Evolutionary conservation across 2,888 invertebrate genomes (phyloP).

Genomic region (Gymnocheta viridis): DNA sequence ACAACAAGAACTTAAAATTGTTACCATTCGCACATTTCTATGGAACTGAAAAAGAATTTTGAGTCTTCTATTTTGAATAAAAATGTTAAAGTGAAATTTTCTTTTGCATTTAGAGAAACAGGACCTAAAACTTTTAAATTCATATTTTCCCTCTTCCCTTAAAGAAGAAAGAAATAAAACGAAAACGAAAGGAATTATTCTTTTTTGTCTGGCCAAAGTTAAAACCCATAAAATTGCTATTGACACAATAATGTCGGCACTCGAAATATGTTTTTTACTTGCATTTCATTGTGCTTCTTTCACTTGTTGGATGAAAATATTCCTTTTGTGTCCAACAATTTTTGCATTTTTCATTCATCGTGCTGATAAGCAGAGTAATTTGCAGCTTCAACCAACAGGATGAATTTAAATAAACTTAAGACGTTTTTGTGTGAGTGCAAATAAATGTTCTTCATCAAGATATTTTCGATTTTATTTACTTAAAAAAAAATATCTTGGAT

Average conservation of each 20-base stretch:
- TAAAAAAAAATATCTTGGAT: neutral
- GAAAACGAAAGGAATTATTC: no score
- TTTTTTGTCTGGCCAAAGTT: no score
- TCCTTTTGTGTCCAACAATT: neutral
- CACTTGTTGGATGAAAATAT: neutral
- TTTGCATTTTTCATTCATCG: neutral
- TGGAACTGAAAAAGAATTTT: no score
- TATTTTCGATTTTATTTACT: neutral
- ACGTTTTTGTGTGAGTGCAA: neutral
- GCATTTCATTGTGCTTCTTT: neutral
- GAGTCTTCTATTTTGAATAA: no score
- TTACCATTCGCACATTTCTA: no score
- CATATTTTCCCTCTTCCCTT: no score
- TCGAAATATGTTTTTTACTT: neutral
- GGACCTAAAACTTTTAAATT: no score
- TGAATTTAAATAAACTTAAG: slow-evolving; percentile 10
- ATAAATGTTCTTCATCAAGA: neutral
- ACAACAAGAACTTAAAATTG: no score
- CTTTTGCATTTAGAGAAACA: no score
- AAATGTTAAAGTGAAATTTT: no score
- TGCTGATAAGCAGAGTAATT: slow-evolving; percentile 42
- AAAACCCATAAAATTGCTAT: no score
- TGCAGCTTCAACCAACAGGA: slow-evolving; percentile 47
- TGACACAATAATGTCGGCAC: slow-evolving; percentile 50
- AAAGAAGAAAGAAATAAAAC: no score